Percentiles rank a stretch among this genome's conserved stretches.
These are phyloP conservation scores for Drosophila setifemur DNA, from an alignment of 1,140 invertebrate species.

Conservation along the genomic window DNA sequence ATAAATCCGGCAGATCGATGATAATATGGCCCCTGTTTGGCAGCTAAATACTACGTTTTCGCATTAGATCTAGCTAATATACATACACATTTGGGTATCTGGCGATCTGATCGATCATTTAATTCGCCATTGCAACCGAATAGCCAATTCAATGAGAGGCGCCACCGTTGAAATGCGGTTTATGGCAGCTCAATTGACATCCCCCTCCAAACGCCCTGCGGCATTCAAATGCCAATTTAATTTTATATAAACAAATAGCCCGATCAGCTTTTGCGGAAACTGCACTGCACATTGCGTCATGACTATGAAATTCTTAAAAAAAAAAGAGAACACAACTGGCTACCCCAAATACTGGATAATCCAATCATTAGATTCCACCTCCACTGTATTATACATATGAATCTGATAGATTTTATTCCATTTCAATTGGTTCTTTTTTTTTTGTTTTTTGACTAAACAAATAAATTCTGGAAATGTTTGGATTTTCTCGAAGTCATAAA, in stretches of 20 bases:
- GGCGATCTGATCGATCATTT: slow-evolving; percentile 5
- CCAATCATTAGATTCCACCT: no score
- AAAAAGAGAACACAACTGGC: no score
- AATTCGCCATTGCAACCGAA: background rate
- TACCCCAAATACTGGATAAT: no score
- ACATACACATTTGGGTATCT: background rate
- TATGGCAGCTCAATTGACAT: background rate
- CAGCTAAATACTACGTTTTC: background rate
- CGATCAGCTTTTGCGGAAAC: slow-evolving; percentile 1
- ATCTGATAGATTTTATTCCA: no score
- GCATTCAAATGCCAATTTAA: slow-evolving; percentile 13
- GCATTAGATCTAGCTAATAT: background rate
- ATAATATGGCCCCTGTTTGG: slow-evolving; percentile 7
- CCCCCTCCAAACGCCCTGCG: no score
- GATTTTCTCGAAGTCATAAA: no score
- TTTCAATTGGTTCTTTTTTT: no score
- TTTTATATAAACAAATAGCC: slow-evolving; percentile 42
- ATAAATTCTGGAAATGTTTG: no score
- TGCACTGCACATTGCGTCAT: no score
- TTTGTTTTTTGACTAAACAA: no score
- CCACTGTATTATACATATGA: no score
- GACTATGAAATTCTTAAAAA: no score
- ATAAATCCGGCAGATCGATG: slow-evolving; percentile 30
- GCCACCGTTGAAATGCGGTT: slow-evolving; percentile 18
- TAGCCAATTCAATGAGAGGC: slow-evolving; percentile 10